Percentiles rank a stretch among this genome's conserved stretches.
phyloP scores from a whole-genome alignment of 2,797 vertebrate species.

The Pseudochirops cupreus region DNA sequence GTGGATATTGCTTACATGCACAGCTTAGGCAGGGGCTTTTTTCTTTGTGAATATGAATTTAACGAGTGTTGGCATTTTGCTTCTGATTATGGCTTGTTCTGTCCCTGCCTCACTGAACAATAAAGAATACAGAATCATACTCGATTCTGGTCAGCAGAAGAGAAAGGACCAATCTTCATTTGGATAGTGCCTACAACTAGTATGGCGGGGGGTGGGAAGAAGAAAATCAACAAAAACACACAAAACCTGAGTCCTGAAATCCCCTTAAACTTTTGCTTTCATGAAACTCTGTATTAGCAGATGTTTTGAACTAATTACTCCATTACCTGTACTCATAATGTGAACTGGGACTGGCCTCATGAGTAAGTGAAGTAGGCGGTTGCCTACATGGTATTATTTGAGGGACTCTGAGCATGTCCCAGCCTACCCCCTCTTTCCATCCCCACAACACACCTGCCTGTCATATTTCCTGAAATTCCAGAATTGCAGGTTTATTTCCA shows the following conservation, averaged over 20 bases:
- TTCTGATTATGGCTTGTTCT: not conserved
- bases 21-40: not conserved
- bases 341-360: not conserved
- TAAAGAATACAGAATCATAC: not conserved
- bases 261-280: not conserved
- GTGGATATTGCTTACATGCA: not conserved
- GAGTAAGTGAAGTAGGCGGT: not conserved
- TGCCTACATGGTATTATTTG: not conserved
- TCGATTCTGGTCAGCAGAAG: not conserved
- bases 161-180: not conserved
- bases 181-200: not conserved
- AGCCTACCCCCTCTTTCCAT: not conserved
- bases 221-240: not conserved
- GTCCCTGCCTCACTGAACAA: not conserved
- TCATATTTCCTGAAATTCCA: not conserved
- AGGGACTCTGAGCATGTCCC: not conserved
- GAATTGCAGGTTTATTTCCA: not conserved
- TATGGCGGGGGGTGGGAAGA: not conserved
- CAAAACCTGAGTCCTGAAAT: not conserved
- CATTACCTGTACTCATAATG: not conserved
- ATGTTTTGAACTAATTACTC: not conserved
- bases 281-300: not conserved
- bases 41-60: not conserved
- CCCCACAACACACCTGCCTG: not conserved
- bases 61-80: not conserved